Base-by-base conservation (phyloP, 2,888 invertebrate genomes). In the Latrodectus hesperus region DNA sequence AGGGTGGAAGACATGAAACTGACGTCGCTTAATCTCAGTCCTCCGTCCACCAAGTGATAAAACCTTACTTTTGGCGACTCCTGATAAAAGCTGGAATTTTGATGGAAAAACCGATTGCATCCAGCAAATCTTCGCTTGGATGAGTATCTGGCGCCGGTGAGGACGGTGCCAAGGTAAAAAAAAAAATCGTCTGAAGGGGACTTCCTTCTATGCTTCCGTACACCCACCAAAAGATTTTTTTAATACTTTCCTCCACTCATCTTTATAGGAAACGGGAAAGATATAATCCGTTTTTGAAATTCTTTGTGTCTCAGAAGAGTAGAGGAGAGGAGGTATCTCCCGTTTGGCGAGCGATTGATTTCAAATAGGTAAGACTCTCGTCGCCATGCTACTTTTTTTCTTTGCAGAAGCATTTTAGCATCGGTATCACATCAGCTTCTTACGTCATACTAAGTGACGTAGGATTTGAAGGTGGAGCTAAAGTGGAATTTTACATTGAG, bases 71-170 rank as follows among this genome's bases (percentile, higher is more conserved):
- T 78, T 78, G 79, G 73, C 80, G 79, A 74, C 75, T 68, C 74
- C 76, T 76, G 76, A 67, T 64, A 70, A 72, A 76, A 72, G 74
- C 14, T 26, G 71, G 74, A 76, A 77, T 81, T 86, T 86, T 86
- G 86, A 86, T 86, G 86, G 86, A 86, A 86, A 72, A 77, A 71
- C 86, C 81, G 86, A 86, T 86, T 81, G 81, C 75, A 72, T 72
- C 81, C 60, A 16, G 55, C 11, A 67, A 71, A 77, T 76, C 86
- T 76, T 11, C 81, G 86, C 81, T 71, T 70, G 81, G 81, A 71
- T 86, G 86, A 51, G 55, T 86, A 81, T 80, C 86, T 77, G 80
- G 81, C 86, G 81, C 86, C 86, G 65, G 80, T 53, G 53, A 55
- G 68, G 84, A 68, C 53, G 73, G 72, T 26, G 67, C 17, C 65